These are phyloP conservation scores for Glossosoma conforme DNA, from an alignment of 1,140 invertebrate genomes.

Conservation along the genomic window DNA sequence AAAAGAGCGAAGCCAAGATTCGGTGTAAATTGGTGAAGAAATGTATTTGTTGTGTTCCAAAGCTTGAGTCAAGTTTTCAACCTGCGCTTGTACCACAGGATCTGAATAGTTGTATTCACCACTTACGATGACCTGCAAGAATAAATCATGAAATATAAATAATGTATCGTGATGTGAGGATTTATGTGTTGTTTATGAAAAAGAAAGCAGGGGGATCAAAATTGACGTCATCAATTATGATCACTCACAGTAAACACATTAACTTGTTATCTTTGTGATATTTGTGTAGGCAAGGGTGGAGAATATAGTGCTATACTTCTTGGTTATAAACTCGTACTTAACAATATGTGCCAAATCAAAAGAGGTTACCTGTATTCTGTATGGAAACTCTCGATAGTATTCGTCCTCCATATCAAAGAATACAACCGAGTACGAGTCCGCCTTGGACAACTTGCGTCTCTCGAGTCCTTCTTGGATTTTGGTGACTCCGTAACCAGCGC, in stretches of 20 bases:
- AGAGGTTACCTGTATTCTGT: conserved; percentile 71
- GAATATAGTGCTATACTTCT: too few relatives aligned
- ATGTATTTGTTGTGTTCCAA: conserved; percentile 82
- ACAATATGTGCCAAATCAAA: too few relatives aligned
- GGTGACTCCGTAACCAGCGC: conserved; percentile 84
- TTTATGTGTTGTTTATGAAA: conserved; percentile 85
- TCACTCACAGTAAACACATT: too few relatives aligned
- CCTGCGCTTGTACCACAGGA: conserved; percentile 65
- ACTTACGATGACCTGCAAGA: conserved; percentile 72
- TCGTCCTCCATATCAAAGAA: conserved; percentile 87
- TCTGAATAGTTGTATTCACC: conserved; percentile 85
- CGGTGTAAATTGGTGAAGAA: conserved; percentile 72
- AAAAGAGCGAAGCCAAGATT: conserved; percentile 88
- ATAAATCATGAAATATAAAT: not conserved
- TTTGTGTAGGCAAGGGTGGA: too few relatives aligned
- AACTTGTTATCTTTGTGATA: too few relatives aligned
- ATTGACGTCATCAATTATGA: too few relatives aligned
- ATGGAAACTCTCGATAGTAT: conserved; percentile 88
- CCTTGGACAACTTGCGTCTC: conserved; percentile 75
- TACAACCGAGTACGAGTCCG: conserved; percentile 84
- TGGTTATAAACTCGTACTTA: too few relatives aligned
- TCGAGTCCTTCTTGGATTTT: conserved; percentile 87
- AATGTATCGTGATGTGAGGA: conserved; percentile 2
- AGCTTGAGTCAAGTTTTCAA: conserved; percentile 72
- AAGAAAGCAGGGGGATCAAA: too few relatives aligned